These are phyloP conservation scores for Sebastes nivosus DNA, from an alignment of 2,797 vertebrate species.

Conservation along the genomic window DNA sequence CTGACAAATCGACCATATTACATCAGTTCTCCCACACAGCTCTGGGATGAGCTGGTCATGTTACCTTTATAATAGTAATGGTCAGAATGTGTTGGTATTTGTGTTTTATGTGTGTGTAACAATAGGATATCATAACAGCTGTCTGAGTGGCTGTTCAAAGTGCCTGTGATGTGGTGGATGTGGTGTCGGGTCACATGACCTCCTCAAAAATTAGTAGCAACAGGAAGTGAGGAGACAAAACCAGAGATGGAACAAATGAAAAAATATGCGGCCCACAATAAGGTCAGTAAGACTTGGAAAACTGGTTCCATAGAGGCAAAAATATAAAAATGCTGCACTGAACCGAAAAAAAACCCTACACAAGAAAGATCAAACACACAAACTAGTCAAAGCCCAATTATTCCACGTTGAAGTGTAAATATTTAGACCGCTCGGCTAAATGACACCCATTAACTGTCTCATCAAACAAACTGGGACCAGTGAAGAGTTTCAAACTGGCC, in stretches of 20 bases:
- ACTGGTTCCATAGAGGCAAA: neutral
- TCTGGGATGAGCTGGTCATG: neutral
- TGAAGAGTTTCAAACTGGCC: conserved; percentile 1
- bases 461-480: neutral
- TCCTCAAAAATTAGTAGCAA: neutral
- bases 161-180: neutral
- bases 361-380: neutral
- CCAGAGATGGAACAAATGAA: neutral
- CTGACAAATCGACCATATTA: neutral
- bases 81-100: neutral
- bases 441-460: neutral
- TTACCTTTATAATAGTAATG: neutral
- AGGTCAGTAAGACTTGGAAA: neutral
- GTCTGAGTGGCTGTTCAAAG: neutral
- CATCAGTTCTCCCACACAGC: neutral
- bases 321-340: neutral
- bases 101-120: neutral
- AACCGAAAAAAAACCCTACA: neutral
- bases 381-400: neutral
- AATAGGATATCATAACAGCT: neutral
- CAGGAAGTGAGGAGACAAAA: neutral
- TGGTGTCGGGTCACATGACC: neutral
- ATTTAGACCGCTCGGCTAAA: neutral
- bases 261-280: neutral
- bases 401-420: neutral